Evolutionary conservation across 2,797 vertebrate genomes (phyloP), one percentile per base, ranked within the genome.

Genomic region (Danionella dracula): DNA sequence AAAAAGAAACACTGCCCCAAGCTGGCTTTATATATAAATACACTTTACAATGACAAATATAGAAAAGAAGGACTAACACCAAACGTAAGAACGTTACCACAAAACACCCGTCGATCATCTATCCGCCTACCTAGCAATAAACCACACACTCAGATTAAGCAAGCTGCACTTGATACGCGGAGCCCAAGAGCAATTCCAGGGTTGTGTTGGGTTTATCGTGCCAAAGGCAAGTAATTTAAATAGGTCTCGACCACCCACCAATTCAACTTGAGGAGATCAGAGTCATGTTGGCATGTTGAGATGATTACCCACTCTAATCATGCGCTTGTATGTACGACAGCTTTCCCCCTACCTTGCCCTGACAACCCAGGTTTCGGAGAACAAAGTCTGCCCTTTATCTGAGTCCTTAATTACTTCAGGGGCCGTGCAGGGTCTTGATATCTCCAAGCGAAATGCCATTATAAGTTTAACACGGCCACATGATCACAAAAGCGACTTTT

Each of bases 151-250:
- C 46, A 45, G 46, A 54, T 54, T 65, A 53, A 54, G 58, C 13
- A 9, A n/a, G 16, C 64, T 44, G 27, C 35, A 17, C 57, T 61
- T 55, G n/a, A 58, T 23, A 27, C 37, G 40, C 4, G 38, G 23
- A 27, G 7, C 4, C 49, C n/a, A n/a, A 29, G 34, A 38, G 20
- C n/a, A 12, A 29, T 38, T 40, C 17, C 49, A 66, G 66, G 17
- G n/a, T 34, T 53, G 55, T 6, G 23, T 42, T 51, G 41, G 20
- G 49, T 34, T n/a, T 45, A 59, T 48, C 29, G 48, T 42, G 38
- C 54, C 32, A 56, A 59, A 64, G 20, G 20, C 17, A n/a, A 68
- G 53, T 40, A 61, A 67, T 67, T 66, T n/a, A n/a, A 63, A 76
- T 21, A 53, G 10, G 2, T 12, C 17, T 40, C 27, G 59, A 60